phyloP scores from a whole-genome alignment of 2,797 vertebrate genomes.

The Hoplostethus mediterraneus region DNA sequence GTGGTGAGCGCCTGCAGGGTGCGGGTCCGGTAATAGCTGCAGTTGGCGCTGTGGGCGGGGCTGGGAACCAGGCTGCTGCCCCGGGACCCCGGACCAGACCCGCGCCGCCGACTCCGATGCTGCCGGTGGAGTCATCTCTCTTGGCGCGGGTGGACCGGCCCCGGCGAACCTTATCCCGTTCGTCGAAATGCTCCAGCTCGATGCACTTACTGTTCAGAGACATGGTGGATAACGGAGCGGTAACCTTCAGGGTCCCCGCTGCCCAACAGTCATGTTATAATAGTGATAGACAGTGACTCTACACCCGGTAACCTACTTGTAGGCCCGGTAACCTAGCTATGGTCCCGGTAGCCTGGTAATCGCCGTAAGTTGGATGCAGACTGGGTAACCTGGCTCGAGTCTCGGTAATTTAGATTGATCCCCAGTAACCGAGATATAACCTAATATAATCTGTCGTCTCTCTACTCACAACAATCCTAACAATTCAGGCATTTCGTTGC shows the following conservation, averaged over 20 bases:
- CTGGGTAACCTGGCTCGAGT: not conserved
- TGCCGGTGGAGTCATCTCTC: slow-evolving; percentile 68
- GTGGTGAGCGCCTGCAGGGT: slow-evolving; percentile 97
- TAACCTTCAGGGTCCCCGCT: not conserved
- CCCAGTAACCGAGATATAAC: not conserved
- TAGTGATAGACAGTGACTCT: not conserved
- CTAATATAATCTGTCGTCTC: too few species aligned
- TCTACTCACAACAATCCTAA: too few species aligned
- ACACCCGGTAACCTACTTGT: not conserved
- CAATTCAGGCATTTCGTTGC: not conserved
- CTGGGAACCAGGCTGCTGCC: slow-evolving; percentile 96
- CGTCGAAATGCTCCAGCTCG: slow-evolving; percentile 97
- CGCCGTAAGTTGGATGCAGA: not conserved
- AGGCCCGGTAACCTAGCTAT: not conserved
- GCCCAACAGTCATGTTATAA: slow-evolving; percentile 35
- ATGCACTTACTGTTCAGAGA: slow-evolving; percentile 86
- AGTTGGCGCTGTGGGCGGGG: slow-evolving; percentile 97
- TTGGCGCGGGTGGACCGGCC: slow-evolving; percentile 81
- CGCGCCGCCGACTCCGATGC: slow-evolving; percentile 72
- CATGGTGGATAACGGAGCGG: slow-evolving; percentile 60
- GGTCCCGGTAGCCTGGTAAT: not conserved
- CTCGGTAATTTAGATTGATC: not conserved
- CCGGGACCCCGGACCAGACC: slow-evolving; percentile 87
- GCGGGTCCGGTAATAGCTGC: slow-evolving; percentile 97
- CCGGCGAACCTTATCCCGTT: slow-evolving; percentile 89